These are phyloP conservation scores for Troides helena DNA, from an alignment of 2,888 invertebrate species.

Conservation along the genomic window DNA sequence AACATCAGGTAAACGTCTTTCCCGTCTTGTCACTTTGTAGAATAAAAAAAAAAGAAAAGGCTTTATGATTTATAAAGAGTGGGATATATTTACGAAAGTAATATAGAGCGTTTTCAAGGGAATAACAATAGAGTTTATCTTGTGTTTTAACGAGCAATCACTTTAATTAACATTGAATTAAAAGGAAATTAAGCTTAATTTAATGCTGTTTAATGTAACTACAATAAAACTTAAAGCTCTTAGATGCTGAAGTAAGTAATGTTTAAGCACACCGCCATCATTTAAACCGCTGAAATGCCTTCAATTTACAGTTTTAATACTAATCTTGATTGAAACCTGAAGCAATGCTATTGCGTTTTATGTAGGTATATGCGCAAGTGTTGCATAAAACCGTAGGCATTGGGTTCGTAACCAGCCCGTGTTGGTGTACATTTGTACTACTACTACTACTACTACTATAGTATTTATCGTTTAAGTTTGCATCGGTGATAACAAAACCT, in stretches of 20 bases:
- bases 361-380: neutral
- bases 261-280: constrained; percentile 4
- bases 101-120: neutral
- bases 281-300: constrained; percentile 9
- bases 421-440: neutral
- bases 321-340: constrained; percentile 4
- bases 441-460: neutral
- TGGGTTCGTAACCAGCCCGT: too few relatives aligned
- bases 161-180: neutral
- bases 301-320: neutral
- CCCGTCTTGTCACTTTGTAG: too few relatives aligned
- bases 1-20: too few relatives aligned
- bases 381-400: neutral
- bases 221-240: constrained; percentile 2
- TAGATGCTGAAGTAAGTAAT: constrained; percentile 3
- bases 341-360: neutral
- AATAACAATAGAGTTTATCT: neutral
- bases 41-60: too few relatives aligned
- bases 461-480: too few relatives aligned
- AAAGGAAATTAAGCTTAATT: neutral
- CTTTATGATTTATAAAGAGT: too few relatives aligned
- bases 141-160: neutral
- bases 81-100: neutral
- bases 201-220: neutral
- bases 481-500: too few relatives aligned